Evolutionary conservation across 2,888 invertebrate species (phyloP).

Genomic region (Leptogaster cylindrica): DNA sequence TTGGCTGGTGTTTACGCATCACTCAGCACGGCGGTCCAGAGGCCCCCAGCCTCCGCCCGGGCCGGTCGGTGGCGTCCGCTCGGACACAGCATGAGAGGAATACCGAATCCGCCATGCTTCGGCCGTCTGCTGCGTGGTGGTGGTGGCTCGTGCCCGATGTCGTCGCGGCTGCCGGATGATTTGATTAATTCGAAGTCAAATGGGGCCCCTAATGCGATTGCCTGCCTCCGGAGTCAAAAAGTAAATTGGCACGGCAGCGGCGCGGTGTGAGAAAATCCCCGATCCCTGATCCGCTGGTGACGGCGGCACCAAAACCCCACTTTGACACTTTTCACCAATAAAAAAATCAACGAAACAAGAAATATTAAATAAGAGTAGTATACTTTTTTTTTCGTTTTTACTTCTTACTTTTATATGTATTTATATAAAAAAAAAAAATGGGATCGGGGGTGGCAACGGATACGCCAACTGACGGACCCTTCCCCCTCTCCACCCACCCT

Average conservation of each 20-base stretch:
- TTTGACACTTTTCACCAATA: background rate
- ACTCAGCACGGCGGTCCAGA: background rate
- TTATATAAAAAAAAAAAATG: too few species aligned
- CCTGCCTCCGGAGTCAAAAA: constrained; percentile 28
- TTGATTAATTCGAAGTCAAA: constrained; percentile 40
- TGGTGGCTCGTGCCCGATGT: constrained; percentile 35
- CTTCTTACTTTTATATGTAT: too few species aligned
- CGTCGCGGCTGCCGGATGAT: constrained; percentile 35
- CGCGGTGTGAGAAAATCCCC: constrained; percentile 1
- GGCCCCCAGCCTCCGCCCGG: background rate
- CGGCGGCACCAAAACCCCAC: too few species aligned
- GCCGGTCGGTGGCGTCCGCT: background rate
- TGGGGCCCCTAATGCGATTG: constrained; percentile 40
- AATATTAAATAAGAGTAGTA: too few species aligned
- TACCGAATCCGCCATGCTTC: background rate
- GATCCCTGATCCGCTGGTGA: too few species aligned
- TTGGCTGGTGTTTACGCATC: background rate
- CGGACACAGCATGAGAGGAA: background rate
- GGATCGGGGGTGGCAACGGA: background rate
- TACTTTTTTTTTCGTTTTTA: too few species aligned
- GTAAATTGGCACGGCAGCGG: constrained; percentile 3
- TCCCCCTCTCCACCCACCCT: background rate
- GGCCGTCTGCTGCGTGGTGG: constrained; percentile 24
- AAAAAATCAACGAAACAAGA: too few species aligned
- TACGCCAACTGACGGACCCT: constrained; percentile 6